These are phyloP conservation scores for Melanostoma mellinum DNA, from an alignment of 2,888 invertebrate species.

Conservation along the genomic window DNA sequence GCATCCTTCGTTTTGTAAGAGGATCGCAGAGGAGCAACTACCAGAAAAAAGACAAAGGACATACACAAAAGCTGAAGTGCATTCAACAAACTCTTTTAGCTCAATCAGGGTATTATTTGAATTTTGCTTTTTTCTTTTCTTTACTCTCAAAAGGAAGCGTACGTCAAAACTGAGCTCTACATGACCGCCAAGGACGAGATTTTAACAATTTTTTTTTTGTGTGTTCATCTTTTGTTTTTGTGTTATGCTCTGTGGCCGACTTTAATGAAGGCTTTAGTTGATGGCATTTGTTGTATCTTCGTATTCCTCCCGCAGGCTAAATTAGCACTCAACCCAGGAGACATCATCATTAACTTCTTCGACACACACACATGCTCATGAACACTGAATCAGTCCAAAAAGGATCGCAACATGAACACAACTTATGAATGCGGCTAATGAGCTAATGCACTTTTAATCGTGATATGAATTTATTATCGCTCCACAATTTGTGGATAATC, in stretches of 20 bases:
- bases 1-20: constrained; percentile 58
- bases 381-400: too few relatives aligned
- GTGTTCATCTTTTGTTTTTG: constrained; percentile 20
- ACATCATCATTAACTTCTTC: constrained; percentile 65
- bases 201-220: neutral
- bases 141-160: constrained; percentile 50
- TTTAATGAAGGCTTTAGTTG: constrained; percentile 53
- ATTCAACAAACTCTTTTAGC: constrained; percentile 51
- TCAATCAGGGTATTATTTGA: constrained; percentile 30
- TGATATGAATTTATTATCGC: constrained; percentile 71
- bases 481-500: constrained; percentile 55
- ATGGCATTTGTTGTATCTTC: constrained; percentile 37
- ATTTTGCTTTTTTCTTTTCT: neutral
- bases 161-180: constrained; percentile 60
- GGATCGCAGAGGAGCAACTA: constrained; percentile 39
- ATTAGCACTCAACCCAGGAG: constrained; percentile 63
- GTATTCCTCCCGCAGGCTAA: constrained; percentile 45
- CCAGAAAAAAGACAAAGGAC: constrained; percentile 50
- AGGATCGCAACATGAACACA: neutral
- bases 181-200: constrained; percentile 67
- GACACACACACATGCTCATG: neutral
- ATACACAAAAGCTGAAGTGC: constrained; percentile 58
- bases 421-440: constrained; percentile 71
- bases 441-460: constrained; percentile 73
- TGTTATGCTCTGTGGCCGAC: constrained; percentile 20